Conservation (phyloP, 2,888 invertebrate genomes). For the Germaria angustata region DNA sequence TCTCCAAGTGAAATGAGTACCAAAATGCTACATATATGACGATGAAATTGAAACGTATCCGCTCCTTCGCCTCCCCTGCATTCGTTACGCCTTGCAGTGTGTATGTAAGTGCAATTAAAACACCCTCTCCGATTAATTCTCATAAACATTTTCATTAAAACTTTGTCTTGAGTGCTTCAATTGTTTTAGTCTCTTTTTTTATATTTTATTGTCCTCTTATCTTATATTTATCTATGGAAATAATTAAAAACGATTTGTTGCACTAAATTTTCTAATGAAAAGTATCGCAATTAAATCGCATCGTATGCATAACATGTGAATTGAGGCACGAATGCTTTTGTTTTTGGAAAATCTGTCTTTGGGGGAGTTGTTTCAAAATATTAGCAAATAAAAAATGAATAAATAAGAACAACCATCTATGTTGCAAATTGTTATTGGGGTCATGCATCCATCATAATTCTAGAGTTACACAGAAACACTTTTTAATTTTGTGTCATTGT, state of each 20-base stretch:
- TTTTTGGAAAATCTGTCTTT: constrained; percentile 23
- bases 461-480: constrained; percentile 6
- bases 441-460: constrained; percentile 60
- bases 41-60: constrained; percentile 18
- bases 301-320: constrained; percentile 34
- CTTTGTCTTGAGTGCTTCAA: constrained; percentile 21
- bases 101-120: not conserved
- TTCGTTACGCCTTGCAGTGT: not conserved
- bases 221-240: constrained; percentile 23
- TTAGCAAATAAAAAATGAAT: not conserved
- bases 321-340: constrained; percentile 10
- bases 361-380: constrained; percentile 1
- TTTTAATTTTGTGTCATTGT: constrained; percentile 28
- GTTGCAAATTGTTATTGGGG: constrained; percentile 54
- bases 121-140: constrained; percentile 20
- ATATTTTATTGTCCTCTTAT: constrained; percentile 16
- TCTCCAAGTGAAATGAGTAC: not conserved
- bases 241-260: constrained; percentile 65
- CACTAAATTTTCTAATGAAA: constrained; percentile 57
- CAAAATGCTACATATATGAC: too few relatives aligned
- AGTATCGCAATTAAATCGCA: constrained; percentile 46
- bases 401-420: constrained; percentile 14
- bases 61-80: not conserved
- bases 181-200: constrained; percentile 18
- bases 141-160: constrained; percentile 48